Evolutionary conservation across 2,113 vertebrate genomes (phyloP), one percentile per base, ranked within the genome.

Genomic region (Spermophilus dauricus): DNA sequence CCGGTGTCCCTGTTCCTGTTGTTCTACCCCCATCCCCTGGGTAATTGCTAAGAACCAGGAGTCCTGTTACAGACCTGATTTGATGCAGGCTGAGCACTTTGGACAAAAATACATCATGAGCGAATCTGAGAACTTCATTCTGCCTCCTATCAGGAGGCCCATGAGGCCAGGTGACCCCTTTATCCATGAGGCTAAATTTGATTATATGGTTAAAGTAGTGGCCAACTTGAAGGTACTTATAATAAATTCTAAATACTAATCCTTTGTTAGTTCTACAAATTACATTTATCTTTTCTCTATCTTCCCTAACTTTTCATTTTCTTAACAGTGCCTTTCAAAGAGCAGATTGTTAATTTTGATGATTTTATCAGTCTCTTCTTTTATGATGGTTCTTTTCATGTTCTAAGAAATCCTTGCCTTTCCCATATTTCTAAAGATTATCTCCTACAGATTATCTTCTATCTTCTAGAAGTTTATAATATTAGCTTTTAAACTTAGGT

Each of bases 311-410:
- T 58, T 51, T 86, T 70, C 53, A 61, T 89, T 89, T 83, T 81
- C 83, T 77, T 56, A 81, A 67, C 83, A 26, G 42, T 56, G 5
- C n/a, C 65, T 76, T 86, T 83, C 1, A 58, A n/a, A 65, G 32
- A 83, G 34, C 6, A 91, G 16, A 61, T 42, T 45, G 91, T 93
- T 70, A 70, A 85, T 93, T 90, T 75, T 69, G n/a, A 96, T 63
- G 37, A 84, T 37, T 18, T 80, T 32, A 72, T 86, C 9, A 1
- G 6, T 93, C 93, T 69, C n/a, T 30, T 93, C 83, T 69, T 58
- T 70, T 24, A 24, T 10, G 14, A 30, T 75, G 39, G 4, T 53
- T 45, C 5, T 20, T 86, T 86, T 75, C 39, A 90, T 7, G 18
- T 65, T n/a, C 58, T 56, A 76, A 76, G 81, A 97, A 61, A 65